phyloP scores from a whole-genome alignment of 2,797 vertebrate genomes.

The Phrynocephalus guinanensis region DNA sequence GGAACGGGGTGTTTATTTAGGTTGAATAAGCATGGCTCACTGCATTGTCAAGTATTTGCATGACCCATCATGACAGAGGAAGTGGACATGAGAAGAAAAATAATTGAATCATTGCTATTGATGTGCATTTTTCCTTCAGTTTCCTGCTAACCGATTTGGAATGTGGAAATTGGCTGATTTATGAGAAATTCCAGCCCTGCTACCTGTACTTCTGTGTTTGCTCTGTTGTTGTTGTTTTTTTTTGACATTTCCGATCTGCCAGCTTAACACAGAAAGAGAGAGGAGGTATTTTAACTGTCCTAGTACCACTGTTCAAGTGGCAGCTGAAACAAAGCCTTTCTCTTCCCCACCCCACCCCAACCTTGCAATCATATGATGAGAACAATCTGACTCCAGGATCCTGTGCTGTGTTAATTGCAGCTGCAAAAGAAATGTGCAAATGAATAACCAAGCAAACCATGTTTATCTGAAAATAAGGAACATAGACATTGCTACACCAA shows the following conservation, averaged over 20 bases:
- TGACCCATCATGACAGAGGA: too few species aligned
- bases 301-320: conserved; percentile 12
- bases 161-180: conserved; percentile 30
- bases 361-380: conserved; percentile 7
- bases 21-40: background rate
- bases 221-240: conserved; percentile 21
- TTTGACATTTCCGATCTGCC: conserved; percentile 21
- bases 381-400: conserved; percentile 1
- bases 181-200: background rate
- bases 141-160: too few species aligned
- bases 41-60: background rate
- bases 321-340: conserved; percentile 11
- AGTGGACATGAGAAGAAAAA: too few species aligned
- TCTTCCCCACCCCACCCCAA: background rate
- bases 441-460: background rate
- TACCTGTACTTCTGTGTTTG: conserved; percentile 9
- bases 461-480: background rate
- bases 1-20: background rate
- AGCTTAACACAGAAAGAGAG: background rate
- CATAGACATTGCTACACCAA: background rate
- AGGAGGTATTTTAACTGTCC: background rate
- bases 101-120: background rate
- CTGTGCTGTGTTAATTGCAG: background rate
- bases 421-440: conserved; percentile 9
- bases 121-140: too few species aligned